Evolutionary conservation across 2,888 invertebrate species (phyloP).

Genomic region (Tyria jacobaeae): DNA sequence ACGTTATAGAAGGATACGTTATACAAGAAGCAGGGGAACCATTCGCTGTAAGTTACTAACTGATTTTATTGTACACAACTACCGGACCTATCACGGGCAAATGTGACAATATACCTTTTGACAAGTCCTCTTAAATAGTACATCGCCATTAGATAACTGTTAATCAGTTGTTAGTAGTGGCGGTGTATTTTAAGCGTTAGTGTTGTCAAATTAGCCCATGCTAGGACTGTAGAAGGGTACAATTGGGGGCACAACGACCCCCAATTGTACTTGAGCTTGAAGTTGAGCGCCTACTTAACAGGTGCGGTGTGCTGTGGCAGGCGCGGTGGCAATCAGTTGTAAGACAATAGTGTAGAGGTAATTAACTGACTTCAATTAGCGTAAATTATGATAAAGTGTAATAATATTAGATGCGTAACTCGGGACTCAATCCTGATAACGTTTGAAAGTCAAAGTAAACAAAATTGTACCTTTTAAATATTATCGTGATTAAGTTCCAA

Average conservation of each 20-base stretch:
- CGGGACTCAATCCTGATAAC: too few species aligned
- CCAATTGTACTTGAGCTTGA: slow-evolving; percentile 22
- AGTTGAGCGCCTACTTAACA: slow-evolving; percentile 15
- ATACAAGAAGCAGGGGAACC: slow-evolving; percentile 98
- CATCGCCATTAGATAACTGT: slow-evolving; percentile 13
- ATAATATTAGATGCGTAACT: too few species aligned
- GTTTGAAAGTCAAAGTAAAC: too few species aligned
- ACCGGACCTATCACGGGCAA: slow-evolving; percentile 23
- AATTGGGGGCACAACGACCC: slow-evolving; percentile 22
- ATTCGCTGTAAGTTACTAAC: slow-evolving; percentile 90
- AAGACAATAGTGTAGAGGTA: slow-evolving; percentile 5
- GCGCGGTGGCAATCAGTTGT: slow-evolving; percentile 26
- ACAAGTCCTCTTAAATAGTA: not conserved
- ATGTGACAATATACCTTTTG: slow-evolving; percentile 18
- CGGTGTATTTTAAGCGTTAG: not conserved
- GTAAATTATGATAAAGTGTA: too few species aligned
- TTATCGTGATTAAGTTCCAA: too few species aligned
- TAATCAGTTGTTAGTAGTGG: not conserved
- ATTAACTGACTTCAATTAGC: too few species aligned
- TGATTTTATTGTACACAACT: not conserved
- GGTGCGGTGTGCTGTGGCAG: slow-evolving; percentile 18
- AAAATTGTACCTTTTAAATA: too few species aligned
- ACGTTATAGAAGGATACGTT: slow-evolving; percentile 98
- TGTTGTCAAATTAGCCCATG: slow-evolving; percentile 26
- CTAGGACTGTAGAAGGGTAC: slow-evolving; percentile 21